Evolutionary conservation across 2,113 vertebrate genomes (phyloP).

Genomic region (Forbesichthys agassizii): DNA sequence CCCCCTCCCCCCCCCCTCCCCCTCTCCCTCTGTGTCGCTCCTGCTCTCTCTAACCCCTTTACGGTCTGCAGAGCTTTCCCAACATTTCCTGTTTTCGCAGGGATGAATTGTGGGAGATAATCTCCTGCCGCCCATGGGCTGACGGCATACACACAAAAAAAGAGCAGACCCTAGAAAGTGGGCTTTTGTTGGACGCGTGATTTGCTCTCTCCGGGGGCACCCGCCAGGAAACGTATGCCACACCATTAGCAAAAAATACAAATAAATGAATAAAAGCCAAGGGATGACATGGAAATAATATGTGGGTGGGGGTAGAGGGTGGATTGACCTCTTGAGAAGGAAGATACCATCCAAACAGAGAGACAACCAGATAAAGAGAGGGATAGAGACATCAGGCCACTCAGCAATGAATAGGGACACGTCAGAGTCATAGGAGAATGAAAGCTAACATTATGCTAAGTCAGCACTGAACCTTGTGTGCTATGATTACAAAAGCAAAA

Average conservation of each 20-base stretch:
- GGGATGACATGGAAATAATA: constrained; percentile 62
- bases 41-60: constrained; percentile 63
- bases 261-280: constrained; percentile 67
- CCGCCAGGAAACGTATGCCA: constrained; percentile 59
- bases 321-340: constrained; percentile 6
- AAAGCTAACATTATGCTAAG: neutral
- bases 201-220: constrained; percentile 64
- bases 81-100: constrained; percentile 77
- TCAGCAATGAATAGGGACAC: neutral
- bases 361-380: constrained; percentile 17
- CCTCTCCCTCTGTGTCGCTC: constrained; percentile 1
- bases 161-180: constrained; percentile 73
- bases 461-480: too few relatives aligned
- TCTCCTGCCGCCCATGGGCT: constrained; percentile 75
- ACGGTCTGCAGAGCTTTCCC: constrained; percentile 74
- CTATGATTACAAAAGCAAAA: too few relatives aligned
- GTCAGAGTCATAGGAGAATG: neutral
- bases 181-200: constrained; percentile 72
- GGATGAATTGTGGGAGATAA: constrained; percentile 79
- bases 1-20: constrained; percentile 36
- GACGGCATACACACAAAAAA: constrained; percentile 77
- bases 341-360: constrained; percentile 15
- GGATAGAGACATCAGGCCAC: neutral
- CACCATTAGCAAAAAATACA: constrained; percentile 66
- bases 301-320: constrained; percentile 24